Conservation (phyloP, 53 echinoderm and acorn worm genomes). For the Actinopyga echinites region DNA sequence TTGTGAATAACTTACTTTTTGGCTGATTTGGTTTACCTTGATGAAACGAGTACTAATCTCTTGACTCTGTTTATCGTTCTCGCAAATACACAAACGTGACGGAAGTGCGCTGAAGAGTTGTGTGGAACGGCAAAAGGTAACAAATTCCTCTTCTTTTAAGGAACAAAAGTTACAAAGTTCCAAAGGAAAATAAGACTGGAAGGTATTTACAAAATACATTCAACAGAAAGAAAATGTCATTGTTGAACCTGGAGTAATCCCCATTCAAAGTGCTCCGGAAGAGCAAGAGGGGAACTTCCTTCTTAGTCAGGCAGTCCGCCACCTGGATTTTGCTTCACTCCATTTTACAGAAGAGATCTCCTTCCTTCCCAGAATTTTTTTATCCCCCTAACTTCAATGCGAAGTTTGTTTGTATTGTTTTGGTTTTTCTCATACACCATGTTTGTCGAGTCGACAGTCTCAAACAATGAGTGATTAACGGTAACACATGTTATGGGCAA, state of each 20-base stretch:
- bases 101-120: no score
- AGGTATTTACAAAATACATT: no score
- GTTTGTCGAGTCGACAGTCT: not conserved
- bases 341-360: not conserved
- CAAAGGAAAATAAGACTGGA: no score
- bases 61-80: no score
- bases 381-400: not conserved
- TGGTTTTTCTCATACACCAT: not conserved
- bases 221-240: not conserved
- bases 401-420: no score
- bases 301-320: conserved; percentile 13
- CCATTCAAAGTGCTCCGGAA: not conserved
- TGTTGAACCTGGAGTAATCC: not conserved
- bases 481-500: not conserved
- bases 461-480: conserved; percentile 1
- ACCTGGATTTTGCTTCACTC: not conserved
- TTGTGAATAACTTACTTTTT: no score
- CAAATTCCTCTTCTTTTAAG: not conserved
- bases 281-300: conserved; percentile 15
- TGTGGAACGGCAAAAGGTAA: not conserved
- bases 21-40: no score
- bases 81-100: no score
- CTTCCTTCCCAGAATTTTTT: not conserved
- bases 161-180: not conserved
- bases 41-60: no score